phyloP scores from a whole-genome alignment of 2,797 vertebrate genomes.

The Thripadectes ignobilis region DNA sequence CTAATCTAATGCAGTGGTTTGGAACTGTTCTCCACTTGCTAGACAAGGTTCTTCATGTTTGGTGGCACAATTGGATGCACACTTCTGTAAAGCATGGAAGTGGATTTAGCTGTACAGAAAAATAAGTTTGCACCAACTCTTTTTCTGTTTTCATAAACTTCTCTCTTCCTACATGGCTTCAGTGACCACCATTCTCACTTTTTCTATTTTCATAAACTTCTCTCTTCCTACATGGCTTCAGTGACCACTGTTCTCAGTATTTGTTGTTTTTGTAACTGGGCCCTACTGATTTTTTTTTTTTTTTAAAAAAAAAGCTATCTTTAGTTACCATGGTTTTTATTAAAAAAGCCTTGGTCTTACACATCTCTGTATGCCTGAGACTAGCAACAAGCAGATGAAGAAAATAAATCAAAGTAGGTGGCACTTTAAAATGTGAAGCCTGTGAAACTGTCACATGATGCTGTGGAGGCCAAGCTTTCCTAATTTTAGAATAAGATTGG shows the following conservation, averaged over 20 bases:
- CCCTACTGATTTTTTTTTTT: background rate
- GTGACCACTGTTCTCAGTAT: background rate
- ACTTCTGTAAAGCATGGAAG: background rate
- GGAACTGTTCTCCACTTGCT: background rate
- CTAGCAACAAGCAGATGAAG: background rate
- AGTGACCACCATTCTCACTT: background rate
- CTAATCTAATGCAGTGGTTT: background rate
- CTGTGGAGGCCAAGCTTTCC: background rate
- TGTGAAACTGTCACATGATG: background rate
- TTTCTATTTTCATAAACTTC: background rate
- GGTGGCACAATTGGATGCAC: background rate
- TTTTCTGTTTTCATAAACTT: background rate
- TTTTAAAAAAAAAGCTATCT: background rate
- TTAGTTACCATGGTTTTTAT: background rate
- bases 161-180: background rate
- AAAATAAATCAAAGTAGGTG: background rate
- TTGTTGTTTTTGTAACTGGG: background rate
- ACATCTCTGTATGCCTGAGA: background rate
- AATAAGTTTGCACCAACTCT: background rate
- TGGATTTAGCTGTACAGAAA: background rate
- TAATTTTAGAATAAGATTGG: conserved; percentile 17
- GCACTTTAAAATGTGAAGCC: background rate
- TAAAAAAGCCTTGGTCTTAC: background rate
- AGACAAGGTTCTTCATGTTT: background rate
- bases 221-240: background rate